Evolutionary conservation across 2,113 vertebrate species (phyloP).

Genomic region (Mohoua ochrocephala): DNA sequence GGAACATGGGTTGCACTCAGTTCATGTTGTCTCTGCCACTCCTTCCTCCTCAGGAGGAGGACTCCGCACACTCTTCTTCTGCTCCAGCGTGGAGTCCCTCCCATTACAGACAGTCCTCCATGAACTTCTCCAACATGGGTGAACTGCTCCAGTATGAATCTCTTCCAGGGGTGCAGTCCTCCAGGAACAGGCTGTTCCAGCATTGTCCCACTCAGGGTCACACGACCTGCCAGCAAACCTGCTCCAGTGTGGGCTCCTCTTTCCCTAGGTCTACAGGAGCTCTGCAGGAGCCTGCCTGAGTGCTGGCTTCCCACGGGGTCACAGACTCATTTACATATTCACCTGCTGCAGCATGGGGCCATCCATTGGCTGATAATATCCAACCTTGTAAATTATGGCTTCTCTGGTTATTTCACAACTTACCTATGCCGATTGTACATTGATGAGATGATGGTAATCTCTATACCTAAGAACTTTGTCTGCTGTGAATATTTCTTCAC

Average conservation of each 20-base stretch:
- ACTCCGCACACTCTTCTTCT: neutral
- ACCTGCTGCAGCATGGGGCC: neutral
- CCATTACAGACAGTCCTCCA: neutral
- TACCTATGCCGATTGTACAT: neutral
- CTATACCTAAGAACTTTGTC: neutral
- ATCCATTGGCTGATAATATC: neutral
- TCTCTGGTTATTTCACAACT: neutral
- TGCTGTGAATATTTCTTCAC: neutral
- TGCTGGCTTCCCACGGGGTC: no score
- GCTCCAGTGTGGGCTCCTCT: neutral
- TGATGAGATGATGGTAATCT: neutral
- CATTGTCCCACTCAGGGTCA: no score
- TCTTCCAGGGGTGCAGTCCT: neutral
- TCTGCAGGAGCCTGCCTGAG: neutral
- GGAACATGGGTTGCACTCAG: neutral
- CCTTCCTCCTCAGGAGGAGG: neutral
- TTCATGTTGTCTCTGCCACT: neutral
- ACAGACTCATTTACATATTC: neutral
- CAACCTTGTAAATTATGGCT: neutral
- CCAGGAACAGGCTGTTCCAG: neutral
- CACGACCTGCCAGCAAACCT: neutral
- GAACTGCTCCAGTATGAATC: neutral
- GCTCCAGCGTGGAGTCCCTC: neutral
- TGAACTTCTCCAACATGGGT: neutral
- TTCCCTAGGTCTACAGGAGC: accelerated